Evolutionary conservation across 2,113 vertebrate species (phyloP), one percentile per base, ranked within the genome.

Genomic region (Orientallactaga bullata): DNA sequence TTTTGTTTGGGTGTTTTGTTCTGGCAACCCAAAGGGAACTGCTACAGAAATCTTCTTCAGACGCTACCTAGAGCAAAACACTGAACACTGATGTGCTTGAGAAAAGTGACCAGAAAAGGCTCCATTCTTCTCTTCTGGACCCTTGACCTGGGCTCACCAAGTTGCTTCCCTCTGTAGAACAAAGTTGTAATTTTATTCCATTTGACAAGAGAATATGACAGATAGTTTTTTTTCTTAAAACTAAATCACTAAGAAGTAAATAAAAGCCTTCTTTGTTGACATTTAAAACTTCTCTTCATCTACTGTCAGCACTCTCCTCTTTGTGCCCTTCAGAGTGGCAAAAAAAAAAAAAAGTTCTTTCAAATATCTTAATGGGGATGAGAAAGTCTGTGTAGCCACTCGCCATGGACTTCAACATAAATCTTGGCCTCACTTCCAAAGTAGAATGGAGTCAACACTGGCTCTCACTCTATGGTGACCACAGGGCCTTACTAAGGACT

Each of bases 171-270:
- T 85, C 85, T 61, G n/a, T 69, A 72, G 39, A 61, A 58, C 58
- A 74, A 28, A 93, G 6, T 88, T 93, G 76, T 84, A 91, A 96
- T 88, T 95, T 93, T 94, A 91, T 96, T 95, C 85, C 28, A 88
- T 80, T 72, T 69, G 63, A 65, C 91, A 97, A 97, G 92, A 95
- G 82, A 95, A 93, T 91, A 84, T 94, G 77, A 91, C 87, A 94
- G 58, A 73, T 81, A 15, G 61, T 20, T 8, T 84, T 8, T 84
- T 87, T 55, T 72, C 47, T 68, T 83, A 93, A 91, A 83, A 91
- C 69, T 13, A 55, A 85, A 5, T 89, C 61, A 94, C 61, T 47
- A 72, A 93, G 94, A 3, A 0, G 0, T 17, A 30, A 47, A 68
- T 86, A 24, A 32, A 60, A 51, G 13, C 11, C 12, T 42, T 32